Evolutionary conservation across 2,797 vertebrate species (phyloP), one percentile per base, ranked within the genome.

Genomic region (Scolopax rusticola): DNA sequence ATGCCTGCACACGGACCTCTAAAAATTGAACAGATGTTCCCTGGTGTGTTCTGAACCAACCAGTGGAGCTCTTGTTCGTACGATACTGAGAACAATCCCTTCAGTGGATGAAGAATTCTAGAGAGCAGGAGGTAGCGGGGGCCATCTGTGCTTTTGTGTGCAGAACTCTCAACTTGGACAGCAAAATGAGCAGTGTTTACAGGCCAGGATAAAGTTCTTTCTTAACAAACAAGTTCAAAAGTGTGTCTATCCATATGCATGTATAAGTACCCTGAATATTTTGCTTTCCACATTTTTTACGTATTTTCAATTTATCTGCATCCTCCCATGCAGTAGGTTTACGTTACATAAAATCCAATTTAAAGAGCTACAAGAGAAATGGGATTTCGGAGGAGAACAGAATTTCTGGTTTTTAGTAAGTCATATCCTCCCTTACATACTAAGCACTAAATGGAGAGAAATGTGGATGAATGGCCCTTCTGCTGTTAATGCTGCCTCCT

Each of bases 91-190:
- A 84, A 21, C 25, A 59, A 2, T 47, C 24, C 17, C 50, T 64
- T 91, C 13, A 89, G 45, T 40, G 60, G 38, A 3, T 74, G 30
- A 80, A 64, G 78, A 71, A 47, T 50, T 65, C 25, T 25, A 19
- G 38, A 13, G 59, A 27, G 65, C 71, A 89, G 57, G 53, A 89
- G 64, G 45, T 87, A 6, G 19, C 48, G 56, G 4, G 1, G 85
- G 51, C 40, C 28, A 21, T 56, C 57, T 91, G 56, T 59, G 53
- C 13, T 47, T 41, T 47, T 80, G 30, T 54, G 17, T 80, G 79
- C 32, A 56, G 56, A 93, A 40, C 75, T 83, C 81, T 83, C 92
- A 92, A 77, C 77, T 87, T 70, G 84, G 45, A 56, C 54, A 68
- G 73, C 64, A 83, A 73, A 89, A 56, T 36, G 15, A 80, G 68